Conservation (phyloP, 2,888 invertebrate genomes). For the Pimpla rufipes region DNA sequence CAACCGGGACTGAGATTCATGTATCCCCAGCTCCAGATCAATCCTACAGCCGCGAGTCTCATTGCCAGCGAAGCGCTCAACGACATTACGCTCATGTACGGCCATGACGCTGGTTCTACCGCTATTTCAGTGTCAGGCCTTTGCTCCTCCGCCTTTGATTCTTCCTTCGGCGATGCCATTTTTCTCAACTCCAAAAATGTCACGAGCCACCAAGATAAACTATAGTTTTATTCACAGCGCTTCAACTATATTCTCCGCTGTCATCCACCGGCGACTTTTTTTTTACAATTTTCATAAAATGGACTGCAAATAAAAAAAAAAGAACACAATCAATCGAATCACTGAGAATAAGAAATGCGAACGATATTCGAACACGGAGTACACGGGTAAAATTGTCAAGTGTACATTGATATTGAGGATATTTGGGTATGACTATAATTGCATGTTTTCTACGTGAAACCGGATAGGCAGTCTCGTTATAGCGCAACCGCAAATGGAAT, state of each 20-base stretch:
- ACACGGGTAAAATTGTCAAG: not conserved
- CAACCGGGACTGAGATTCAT: slow-evolving; percentile 96
- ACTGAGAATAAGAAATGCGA: no score
- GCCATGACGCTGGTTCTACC: slow-evolving; percentile 74
- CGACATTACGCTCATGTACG: slow-evolving; percentile 81
- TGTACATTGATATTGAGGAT: not conserved
- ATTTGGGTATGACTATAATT: not conserved
- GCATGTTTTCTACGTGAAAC: not conserved
- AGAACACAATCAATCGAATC: no score
- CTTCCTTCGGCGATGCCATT: slow-evolving; percentile 40
- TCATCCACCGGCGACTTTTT: not conserved
- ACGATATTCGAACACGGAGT: not conserved
- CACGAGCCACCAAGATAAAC: not conserved
- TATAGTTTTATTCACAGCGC: not conserved
- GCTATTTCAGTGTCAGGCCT: slow-evolving; percentile 3
- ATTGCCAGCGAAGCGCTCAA: slow-evolving; percentile 76
- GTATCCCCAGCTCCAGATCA: slow-evolving; percentile 93
- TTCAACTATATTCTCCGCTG: not conserved
- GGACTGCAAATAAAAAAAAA: no score
- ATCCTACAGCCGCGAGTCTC: slow-evolving; percentile 89
- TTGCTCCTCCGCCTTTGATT: slow-evolving; percentile 2
- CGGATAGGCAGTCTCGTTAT: not conserved
- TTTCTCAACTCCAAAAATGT: not conserved
- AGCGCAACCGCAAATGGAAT: not conserved
- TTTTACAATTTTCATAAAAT: no score